Conservation (phyloP, 2,113 vertebrate species). For the Hypocryptadius cinnamomeus region DNA sequence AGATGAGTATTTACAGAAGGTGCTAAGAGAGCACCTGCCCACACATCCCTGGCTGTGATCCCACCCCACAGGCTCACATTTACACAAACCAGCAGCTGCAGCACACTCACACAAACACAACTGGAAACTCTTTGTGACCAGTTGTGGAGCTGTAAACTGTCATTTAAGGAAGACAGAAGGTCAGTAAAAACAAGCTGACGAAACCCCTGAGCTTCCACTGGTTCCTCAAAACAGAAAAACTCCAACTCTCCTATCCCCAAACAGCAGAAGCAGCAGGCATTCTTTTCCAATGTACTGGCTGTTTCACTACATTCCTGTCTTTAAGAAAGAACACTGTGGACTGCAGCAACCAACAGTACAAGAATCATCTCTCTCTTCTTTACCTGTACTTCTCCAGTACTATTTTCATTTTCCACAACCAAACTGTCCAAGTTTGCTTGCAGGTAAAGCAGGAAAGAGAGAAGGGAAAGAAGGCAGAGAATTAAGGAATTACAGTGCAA, state of each 20-base stretch:
- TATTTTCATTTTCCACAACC: background rate
- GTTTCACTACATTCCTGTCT: background rate
- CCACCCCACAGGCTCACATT: fast-evolving
- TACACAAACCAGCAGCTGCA: background rate
- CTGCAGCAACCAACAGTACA: background rate
- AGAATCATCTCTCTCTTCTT: background rate
- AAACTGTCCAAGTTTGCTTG: background rate
- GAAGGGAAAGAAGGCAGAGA: background rate
- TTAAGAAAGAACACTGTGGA: background rate
- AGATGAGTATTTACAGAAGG: background rate
- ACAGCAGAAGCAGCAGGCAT: background rate
- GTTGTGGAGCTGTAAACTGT: background rate
- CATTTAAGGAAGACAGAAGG: background rate
- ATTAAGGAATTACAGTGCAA: background rate
- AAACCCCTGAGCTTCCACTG: background rate
- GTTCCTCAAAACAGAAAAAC: background rate
- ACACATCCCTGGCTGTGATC: background rate
- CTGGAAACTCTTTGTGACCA: background rate
- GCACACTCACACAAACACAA: background rate
- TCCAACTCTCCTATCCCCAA: background rate
- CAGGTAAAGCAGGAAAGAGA: background rate
- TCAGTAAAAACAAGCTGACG: background rate
- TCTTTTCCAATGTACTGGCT: background rate
- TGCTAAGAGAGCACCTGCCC: background rate
- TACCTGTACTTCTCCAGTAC: background rate